Conservation (phyloP, 2,797 vertebrate species). For the Antrozous pallidus region DNA sequence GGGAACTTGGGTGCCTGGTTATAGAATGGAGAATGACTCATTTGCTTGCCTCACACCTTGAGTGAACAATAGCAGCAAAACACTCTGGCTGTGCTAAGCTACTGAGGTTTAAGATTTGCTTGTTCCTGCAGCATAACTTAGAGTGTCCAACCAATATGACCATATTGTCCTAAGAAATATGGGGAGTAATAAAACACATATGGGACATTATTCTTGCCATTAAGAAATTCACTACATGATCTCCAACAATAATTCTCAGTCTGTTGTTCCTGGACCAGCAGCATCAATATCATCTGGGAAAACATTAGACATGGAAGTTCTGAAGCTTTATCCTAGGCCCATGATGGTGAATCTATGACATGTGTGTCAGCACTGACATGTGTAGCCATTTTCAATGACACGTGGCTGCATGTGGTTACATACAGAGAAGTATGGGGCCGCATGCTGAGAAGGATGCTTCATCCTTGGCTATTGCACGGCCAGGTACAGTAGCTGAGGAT, state of each 20-base stretch:
- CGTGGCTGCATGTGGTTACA: no score
- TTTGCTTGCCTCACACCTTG: not conserved
- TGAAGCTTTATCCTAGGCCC: not conserved
- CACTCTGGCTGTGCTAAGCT: not conserved
- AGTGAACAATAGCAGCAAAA: not conserved
- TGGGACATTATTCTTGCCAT: rapidly evolving
- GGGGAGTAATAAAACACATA: not conserved
- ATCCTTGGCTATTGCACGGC: no score
- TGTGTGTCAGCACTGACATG: no score
- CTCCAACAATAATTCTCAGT: not conserved
- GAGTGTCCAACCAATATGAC: not conserved
- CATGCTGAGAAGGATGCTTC: no score
- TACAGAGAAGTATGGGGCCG: no score
- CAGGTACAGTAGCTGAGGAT: no score
- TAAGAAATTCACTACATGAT: not conserved
- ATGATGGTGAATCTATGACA: no score
- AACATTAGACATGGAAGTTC: not conserved
- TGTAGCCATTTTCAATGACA: no score
- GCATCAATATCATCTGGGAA: not conserved
- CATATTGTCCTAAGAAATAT: not conserved
- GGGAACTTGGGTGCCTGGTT: not conserved
- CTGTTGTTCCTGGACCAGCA: not conserved
- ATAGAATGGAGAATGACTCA: not conserved
- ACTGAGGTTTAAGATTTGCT: not conserved
- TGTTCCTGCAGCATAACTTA: not conserved